Evolutionary conservation across 2,888 invertebrate species (phyloP).

Genomic region (Melanotus villosus): DNA sequence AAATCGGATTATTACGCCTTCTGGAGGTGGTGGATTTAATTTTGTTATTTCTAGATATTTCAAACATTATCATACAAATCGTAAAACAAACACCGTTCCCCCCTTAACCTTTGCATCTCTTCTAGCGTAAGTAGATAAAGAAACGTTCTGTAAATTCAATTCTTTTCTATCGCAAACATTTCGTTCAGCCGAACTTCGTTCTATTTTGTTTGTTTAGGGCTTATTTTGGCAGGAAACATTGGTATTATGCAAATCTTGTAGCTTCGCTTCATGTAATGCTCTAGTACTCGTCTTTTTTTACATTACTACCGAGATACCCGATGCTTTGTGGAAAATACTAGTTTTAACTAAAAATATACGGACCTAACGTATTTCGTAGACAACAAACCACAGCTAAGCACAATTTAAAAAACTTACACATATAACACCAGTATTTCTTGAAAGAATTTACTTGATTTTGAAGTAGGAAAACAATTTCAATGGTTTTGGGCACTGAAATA

Average conservation of each 20-base stretch:
- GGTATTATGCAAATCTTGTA: constrained; percentile 49
- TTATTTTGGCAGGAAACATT: constrained; percentile 48
- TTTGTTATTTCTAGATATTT: constrained; percentile 12
- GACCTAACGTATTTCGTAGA: too few species aligned
- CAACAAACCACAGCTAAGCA: too few species aligned
- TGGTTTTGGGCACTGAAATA: too few species aligned
- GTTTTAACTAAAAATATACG: constrained; percentile 3
- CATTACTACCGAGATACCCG: constrained; percentile 28
- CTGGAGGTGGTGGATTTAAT: constrained; percentile 17
- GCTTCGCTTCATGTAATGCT: constrained; percentile 41
- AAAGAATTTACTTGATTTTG: too few species aligned
- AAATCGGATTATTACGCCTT: constrained; percentile 25
- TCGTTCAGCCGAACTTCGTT: constrained; percentile 26
- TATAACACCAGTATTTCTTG: too few species aligned
- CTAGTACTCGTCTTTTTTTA: constrained; percentile 35
- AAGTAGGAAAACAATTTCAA: too few species aligned
- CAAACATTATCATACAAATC: constrained; percentile 29
- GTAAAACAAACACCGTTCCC: constrained; percentile 26
- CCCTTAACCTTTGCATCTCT: constrained; percentile 7
- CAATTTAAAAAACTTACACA: too few species aligned
- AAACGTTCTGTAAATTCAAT: constrained; percentile 32
- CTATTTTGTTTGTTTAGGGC: constrained; percentile 44
- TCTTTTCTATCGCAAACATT: constrained; percentile 32
- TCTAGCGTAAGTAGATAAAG: constrained; percentile 26
- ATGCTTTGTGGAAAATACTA: constrained; percentile 29